Conservation (phyloP, 1,140 invertebrate genomes). For the Carposina sasakii region DNA sequence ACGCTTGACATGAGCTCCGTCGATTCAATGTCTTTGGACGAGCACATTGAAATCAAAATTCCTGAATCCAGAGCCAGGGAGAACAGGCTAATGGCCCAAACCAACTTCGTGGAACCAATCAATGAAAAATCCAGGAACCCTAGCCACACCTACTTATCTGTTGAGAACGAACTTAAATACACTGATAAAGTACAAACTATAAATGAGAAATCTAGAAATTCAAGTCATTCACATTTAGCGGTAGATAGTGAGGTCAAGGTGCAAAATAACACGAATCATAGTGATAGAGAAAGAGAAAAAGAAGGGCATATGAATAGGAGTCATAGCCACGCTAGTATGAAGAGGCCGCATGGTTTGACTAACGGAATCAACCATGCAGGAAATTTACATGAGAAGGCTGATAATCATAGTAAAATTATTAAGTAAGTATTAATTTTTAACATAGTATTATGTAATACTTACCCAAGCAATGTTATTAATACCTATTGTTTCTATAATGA, state of each 20-base stretch:
- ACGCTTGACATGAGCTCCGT: conserved; percentile 69
- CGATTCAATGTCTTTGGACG: conserved; percentile 68
- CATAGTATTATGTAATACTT: not conserved
- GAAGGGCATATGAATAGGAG: conserved; percentile 47
- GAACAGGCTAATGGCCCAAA: conserved; percentile 65
- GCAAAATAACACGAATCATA: conserved; percentile 29
- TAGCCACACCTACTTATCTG: conserved; percentile 16
- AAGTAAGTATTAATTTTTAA: conserved; percentile 40
- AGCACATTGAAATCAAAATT: conserved; percentile 70
- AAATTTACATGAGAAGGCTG: conserved; percentile 42
- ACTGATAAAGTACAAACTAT: too few relatives aligned
- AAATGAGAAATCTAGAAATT: too few relatives aligned
- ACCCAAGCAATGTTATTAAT: not conserved
- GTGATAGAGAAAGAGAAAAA: conserved; percentile 22
- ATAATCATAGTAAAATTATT: conserved; percentile 47
- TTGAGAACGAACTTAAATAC: conserved; percentile 7
- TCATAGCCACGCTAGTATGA: conserved; percentile 62
- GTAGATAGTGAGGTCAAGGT: conserved; percentile 50
- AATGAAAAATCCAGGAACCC: conserved; percentile 53
- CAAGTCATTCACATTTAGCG: conserved; percentile 49
- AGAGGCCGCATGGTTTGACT: conserved; percentile 42
- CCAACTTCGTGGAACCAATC: conserved; percentile 59
- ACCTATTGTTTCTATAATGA: not conserved
- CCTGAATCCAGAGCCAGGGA: conserved; percentile 64
- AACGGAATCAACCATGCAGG: conserved; percentile 47